Evolutionary conservation across 2,113 vertebrate species (phyloP).

Genomic region (Catharus bicknelli): DNA sequence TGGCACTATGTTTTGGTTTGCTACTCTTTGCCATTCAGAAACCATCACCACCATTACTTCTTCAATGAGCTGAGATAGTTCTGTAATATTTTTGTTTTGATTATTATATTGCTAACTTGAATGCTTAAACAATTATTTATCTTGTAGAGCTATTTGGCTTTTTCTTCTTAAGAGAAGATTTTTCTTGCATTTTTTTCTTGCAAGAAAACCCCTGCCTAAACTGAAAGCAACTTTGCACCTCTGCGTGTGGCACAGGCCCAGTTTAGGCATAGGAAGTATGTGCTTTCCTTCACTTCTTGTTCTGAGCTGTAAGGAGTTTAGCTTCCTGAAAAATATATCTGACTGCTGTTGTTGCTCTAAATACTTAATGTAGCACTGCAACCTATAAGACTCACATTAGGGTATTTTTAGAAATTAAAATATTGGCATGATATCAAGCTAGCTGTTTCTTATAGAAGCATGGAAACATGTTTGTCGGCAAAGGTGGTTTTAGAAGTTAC

Average conservation of each 20-base stretch:
- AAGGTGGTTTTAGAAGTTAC: neutral
- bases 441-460: neutral
- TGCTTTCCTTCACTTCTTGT: neutral
- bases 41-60: neutral
- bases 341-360: neutral
- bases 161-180: neutral
- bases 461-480: neutral
- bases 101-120: neutral
- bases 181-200: neutral
- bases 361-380: neutral
- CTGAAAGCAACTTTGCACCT: neutral
- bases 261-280: neutral
- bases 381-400: neutral
- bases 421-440: neutral
- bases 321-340: neutral
- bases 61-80: neutral
- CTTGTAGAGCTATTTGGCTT: neutral
- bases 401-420: neutral
- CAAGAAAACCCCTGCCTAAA: neutral
- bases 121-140: neutral
- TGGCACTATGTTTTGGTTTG: neutral
- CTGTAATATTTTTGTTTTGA: neutral
- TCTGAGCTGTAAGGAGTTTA: neutral
- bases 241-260: neutral
- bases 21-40: neutral